A percentile compares a stretch with the other conserved stretches of the same genome.
phyloP scores from a whole-genome alignment of 92 coral and sea anemone species.

The Isaurus tuberculatus region DNA sequence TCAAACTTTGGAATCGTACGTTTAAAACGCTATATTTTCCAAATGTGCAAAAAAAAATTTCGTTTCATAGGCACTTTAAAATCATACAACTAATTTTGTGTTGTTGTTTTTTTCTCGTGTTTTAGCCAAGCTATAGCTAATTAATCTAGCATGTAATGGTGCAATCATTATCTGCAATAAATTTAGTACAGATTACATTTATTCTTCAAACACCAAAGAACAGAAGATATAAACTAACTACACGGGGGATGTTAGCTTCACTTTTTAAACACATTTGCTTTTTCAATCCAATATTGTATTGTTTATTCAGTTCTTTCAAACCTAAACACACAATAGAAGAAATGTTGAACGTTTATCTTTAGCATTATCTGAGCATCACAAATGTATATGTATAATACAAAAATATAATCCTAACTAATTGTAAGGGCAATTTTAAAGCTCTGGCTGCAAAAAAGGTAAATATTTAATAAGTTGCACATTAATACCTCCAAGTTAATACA shows the following conservation, averaged over 20 bases:
- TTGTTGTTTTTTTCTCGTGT: no score
- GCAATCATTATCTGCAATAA: background rate
- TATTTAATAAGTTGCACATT: background rate
- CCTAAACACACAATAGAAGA: background rate
- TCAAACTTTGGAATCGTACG: no score
- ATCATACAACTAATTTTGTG: no score
- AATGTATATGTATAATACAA: background rate
- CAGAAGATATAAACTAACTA: background rate
- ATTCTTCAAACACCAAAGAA: background rate
- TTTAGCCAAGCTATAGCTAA: no score
- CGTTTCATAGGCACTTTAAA: no score
- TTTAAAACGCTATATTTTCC: no score
- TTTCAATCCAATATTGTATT: slow-evolving; percentile 4
- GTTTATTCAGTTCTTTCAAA: background rate
- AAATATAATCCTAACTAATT: no score
- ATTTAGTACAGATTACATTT: background rate
- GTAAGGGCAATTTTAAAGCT: no score
- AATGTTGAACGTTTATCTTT: background rate
- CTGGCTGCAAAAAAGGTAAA: background rate
- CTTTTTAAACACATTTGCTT: background rate
- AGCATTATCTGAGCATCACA: background rate
- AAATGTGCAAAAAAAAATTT: no score
- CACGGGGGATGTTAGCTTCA: background rate
- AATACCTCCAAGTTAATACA: background rate
- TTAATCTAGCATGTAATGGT: background rate